Evolutionary conservation across 2,113 vertebrate species (phyloP), one percentile per base, ranked within the genome.

Genomic region (Struthidea cinerea): DNA sequence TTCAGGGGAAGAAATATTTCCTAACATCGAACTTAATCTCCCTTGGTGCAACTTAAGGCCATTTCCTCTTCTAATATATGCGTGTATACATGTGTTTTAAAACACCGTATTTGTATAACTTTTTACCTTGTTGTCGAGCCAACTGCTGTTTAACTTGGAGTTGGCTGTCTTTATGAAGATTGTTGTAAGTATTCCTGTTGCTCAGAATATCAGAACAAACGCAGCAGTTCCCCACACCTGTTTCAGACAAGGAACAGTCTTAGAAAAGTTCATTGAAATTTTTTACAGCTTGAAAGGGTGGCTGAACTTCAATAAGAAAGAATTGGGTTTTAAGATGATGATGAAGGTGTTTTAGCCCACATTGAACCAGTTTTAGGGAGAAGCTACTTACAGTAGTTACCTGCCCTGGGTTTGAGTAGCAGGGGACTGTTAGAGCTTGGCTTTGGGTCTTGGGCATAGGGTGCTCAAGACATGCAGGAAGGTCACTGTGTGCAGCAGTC

Each of bases 391-490:
- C 10, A 52, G 32, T 0, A 32, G 69, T 69, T 39, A 27, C 16
- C 47, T 70, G 63, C 30, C 32, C 1, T 41, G 70, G 24, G n/a
- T 73, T 39, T 46, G 59, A 46, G 53, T 23, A 11, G 13, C 16
- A 37, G 7, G 5, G 10, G 8, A 5, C 7, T 68, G 41, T 32
- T 35, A 20, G 33, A 35, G 24, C 13, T 6, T 8, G 49, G 33
- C 53, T 61, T 60, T 30, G 65, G 21, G 10, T 53, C 20, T 80
- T 70, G 56, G 41, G 13, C 27, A 22, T 39, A 28, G 55, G 1
- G 35, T 22, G 82, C 22, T 26, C 2, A 0, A n/a, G 41, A 15
- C 0, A 0, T 9, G n/a, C 64, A 59, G 73, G 20, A 59, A 55
- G 35, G 28, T 61, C 39, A 1, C 4, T 37, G n/a, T 15, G 11